Conservation (phyloP, 2,113 vertebrate species). For the Mirounga angustirostris region DNA sequence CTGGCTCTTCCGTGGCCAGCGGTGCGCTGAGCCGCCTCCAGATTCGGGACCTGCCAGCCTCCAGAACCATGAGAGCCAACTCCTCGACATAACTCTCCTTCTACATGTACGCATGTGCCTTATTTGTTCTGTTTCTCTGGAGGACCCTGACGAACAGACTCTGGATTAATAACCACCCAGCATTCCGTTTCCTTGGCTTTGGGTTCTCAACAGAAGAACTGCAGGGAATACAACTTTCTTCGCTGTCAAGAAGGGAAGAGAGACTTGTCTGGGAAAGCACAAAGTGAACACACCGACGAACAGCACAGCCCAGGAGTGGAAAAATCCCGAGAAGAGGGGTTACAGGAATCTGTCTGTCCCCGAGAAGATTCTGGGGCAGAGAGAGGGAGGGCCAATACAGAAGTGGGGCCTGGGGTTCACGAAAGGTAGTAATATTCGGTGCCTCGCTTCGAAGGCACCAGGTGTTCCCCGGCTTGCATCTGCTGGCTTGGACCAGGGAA, state of each 20-base stretch:
- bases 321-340: background rate
- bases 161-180: background rate
- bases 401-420: background rate
- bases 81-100: background rate
- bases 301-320: too few relatives aligned
- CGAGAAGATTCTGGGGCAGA: background rate
- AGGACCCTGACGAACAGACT: background rate
- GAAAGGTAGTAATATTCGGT: background rate
- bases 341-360: accelerated
- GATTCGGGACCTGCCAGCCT: background rate
- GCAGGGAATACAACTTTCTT: background rate
- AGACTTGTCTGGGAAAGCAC: background rate
- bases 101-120: accelerated
- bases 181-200: background rate
- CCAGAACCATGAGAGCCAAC: accelerated
- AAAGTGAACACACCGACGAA: background rate
- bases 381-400: too few relatives aligned
- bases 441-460: background rate
- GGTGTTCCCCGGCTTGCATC: background rate
- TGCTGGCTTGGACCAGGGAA: accelerated
- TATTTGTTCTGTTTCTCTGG: background rate
- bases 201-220: background rate
- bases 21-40: background rate
- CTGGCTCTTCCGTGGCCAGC: accelerated
- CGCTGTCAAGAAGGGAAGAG: background rate